Evolutionary conservation across 2,888 invertebrate genomes (phyloP), one percentile per base, ranked within the genome.

Genomic region (Mystacides longicornis): DNA sequence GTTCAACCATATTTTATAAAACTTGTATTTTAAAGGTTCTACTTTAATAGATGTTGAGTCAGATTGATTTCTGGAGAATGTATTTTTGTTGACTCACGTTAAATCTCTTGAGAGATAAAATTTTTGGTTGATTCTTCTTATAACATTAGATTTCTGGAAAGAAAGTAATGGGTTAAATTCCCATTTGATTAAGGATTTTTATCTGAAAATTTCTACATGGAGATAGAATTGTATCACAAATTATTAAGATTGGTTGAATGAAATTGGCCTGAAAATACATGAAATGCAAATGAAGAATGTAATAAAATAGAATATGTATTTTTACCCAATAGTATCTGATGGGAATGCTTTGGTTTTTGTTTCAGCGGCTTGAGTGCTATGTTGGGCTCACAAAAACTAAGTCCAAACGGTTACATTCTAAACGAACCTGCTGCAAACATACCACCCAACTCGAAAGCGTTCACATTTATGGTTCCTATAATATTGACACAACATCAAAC

Each of bases 291-390:
- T 7, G 11, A 27, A 5, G 11, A 27, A 27, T 27, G 14, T 37
- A 37, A 37, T 3, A 3, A 37, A 37, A 7, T 7, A 37, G 14
- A 7, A n/a, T 37, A n/a, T n/a, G n/a, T n/a, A n/a, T n/a, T n/a
- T n/a, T n/a, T n/a, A n/a, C n/a, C n/a, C n/a, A n/a, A n/a, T n/a
- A n/a, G n/a, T n/a, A n/a, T n/a, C n/a, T n/a, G n/a, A n/a, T n/a
- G n/a, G n/a, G n/a, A n/a, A n/a, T n/a, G n/a, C 49, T 50, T 57
- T 50, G 22, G 18, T 37, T 31, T 20, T 51, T 52, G 49, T 64
- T 65, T 47, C 62, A 82, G 82, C 27, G 82, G 83, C 42, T 69
- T 82, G 64, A 77, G 77, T 62, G 67, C 71, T 23, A 68, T 75
- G 50, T 73, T 81, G 61, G 81, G 81, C 33, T 73, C 77, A 3